phyloP scores from a whole-genome alignment of 2,888 invertebrate species.

The Yponomeuta cagnagella region DNA sequence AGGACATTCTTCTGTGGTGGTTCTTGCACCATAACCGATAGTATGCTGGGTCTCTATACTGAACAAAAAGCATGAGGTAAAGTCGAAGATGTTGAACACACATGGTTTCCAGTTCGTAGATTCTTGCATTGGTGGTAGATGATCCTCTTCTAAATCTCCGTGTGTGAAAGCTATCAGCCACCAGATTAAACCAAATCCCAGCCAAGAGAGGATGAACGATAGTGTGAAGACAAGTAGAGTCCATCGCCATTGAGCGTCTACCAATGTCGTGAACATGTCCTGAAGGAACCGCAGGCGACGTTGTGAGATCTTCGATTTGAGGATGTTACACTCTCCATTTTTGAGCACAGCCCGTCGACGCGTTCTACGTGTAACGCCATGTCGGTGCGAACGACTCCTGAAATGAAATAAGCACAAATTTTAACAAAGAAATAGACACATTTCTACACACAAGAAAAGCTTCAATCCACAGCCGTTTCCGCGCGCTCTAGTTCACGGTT shows the following conservation, averaged over 20 bases:
- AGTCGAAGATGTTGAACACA: conserved; percentile 85
- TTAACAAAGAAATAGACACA: not conserved
- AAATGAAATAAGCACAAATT: conserved; percentile 37
- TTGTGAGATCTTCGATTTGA: conserved; percentile 91
- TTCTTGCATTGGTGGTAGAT: conserved; percentile 69
- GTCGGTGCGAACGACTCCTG: conserved; percentile 82
- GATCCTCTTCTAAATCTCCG: conserved; percentile 84
- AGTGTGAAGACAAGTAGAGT: conserved; percentile 90
- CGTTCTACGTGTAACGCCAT: conserved; percentile 81
- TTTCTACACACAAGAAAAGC: not conserved
- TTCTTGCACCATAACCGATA: conserved; percentile 91
- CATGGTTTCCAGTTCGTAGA: conserved; percentile 84
- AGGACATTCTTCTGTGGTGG: conserved; percentile 91
- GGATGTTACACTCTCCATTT: conserved; percentile 97
- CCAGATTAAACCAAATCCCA: conserved; percentile 90
- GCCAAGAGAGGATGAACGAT: conserved; percentile 91
- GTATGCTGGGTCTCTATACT: conserved; percentile 95
- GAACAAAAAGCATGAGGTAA: conserved; percentile 92
- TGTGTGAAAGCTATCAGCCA: conserved; percentile 91
- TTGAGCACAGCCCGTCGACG: conserved; percentile 92
- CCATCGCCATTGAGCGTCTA: conserved; percentile 95
- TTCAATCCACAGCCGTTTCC: conserved; percentile 2
- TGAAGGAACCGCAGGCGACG: conserved; percentile 84
- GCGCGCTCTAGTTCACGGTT: conserved; percentile 56
- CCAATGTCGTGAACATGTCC: conserved; percentile 91